Conservation (phyloP, 2,888 invertebrate genomes). For the Lobophora halterata region DNA sequence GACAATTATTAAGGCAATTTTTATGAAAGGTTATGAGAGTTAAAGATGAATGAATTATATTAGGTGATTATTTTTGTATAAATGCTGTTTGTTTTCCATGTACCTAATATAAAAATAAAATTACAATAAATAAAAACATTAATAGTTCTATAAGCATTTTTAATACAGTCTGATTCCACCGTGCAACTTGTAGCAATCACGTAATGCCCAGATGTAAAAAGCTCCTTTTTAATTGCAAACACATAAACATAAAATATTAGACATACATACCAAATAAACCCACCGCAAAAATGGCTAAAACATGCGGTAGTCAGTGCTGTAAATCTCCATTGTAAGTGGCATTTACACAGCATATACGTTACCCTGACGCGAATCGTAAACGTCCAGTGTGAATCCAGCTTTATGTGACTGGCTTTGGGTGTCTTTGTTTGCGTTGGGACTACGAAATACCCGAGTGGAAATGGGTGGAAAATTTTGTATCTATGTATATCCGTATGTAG, state of each 20-base stretch:
- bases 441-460: no score
- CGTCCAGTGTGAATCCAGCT: conserved; percentile 49
- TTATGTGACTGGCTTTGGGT: conserved; percentile 44
- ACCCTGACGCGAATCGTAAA: conserved; percentile 68
- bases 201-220: conserved; percentile 15
- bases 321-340: conserved; percentile 74
- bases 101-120: no score
- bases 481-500: conserved; percentile 1
- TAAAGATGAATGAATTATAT: no score
- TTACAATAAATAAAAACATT: no score
- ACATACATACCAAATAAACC: conserved; percentile 15
- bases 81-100: no score
- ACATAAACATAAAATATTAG: conserved; percentile 26
- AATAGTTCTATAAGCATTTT: no score
- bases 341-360: conserved; percentile 72
- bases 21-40: no score
- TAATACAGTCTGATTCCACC: not conserved
- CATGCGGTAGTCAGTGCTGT: conserved; percentile 51
- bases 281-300: conserved; percentile 36
- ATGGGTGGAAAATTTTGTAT: conserved; percentile 22
- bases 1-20: no score
- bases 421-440: conserved; percentile 22
- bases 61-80: no score
- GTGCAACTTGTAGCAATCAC: conserved; percentile 9
- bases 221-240: conserved; percentile 9